A percentile compares a stretch with the other conserved stretches of the same genome.
These are phyloP conservation scores for Musca vetustissima DNA, from an alignment of 1,140 invertebrate genomes.

Conservation along the genomic window DNA sequence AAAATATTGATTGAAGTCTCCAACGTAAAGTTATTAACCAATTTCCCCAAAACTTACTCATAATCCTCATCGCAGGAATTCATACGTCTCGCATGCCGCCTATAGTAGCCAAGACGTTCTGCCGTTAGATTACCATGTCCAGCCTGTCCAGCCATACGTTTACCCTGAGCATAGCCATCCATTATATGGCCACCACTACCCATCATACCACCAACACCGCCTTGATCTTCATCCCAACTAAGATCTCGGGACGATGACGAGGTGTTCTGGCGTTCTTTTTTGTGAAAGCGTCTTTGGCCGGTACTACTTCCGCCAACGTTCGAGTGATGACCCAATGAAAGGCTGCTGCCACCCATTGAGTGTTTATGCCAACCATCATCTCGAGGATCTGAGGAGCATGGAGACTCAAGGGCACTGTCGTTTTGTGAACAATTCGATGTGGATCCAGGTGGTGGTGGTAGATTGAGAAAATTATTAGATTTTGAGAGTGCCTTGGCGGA, in stretches of 20 bases:
- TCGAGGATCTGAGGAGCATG: conserved; percentile 77
- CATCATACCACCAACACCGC: conserved; percentile 31
- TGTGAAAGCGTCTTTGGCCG: conserved; percentile 40
- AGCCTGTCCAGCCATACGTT: not conserved
- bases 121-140: conserved; percentile 20
- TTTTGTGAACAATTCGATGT: conserved; percentile 53
- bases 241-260: conserved; percentile 70
- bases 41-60: conserved; percentile 58
- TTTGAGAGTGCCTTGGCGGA: conserved; percentile 2
- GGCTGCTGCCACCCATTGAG: conserved; percentile 7
- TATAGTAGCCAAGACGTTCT: conserved; percentile 50
- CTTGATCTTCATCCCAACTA: conserved; percentile 69
- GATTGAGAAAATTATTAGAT: conserved; percentile 20
- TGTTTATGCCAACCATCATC: conserved; percentile 57
- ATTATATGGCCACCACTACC: not conserved
- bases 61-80: conserved; percentile 59
- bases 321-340: not conserved
- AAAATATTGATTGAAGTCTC: not conserved
- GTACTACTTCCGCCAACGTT: conserved; percentile 28
- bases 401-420: conserved; percentile 61
- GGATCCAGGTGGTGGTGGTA: conserved; percentile 43
- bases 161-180: not conserved
- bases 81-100: conserved; percentile 48
- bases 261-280: conserved; percentile 59
- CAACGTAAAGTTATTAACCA: too few relatives aligned